A percentile compares a stretch with the other conserved stretches of the same genome.
Evolutionary conservation across 2,797 vertebrate genomes (phyloP).

Genomic region (Falco columbarius): DNA sequence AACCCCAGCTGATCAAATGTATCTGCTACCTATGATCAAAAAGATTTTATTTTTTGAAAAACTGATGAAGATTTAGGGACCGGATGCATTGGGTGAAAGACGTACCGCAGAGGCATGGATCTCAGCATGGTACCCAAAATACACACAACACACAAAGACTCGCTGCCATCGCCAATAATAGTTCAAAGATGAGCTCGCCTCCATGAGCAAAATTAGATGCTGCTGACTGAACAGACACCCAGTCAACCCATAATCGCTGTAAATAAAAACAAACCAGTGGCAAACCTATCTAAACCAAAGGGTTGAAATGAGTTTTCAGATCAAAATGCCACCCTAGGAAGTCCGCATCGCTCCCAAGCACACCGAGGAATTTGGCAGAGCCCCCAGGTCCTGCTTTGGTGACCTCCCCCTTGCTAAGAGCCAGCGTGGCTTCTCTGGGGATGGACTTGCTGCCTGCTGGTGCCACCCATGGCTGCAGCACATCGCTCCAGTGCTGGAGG

Average conservation of each 20-base stretch:
- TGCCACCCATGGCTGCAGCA: background rate
- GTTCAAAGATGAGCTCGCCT: background rate
- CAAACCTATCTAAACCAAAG: background rate
- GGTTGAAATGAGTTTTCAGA: background rate
- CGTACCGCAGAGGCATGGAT: background rate
- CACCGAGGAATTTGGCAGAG: background rate
- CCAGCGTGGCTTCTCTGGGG: accelerated
- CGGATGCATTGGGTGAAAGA: accelerated
- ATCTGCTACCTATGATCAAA: constrained; percentile 41
- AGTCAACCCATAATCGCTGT: background rate
- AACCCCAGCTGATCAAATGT: constrained; percentile 20
- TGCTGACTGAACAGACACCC: background rate
- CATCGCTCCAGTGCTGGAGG: background rate
- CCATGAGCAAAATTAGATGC: background rate
- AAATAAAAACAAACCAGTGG: background rate
- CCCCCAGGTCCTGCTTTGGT: background rate
- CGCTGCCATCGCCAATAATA: background rate
- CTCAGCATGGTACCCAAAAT: constrained; percentile 25
- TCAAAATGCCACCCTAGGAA: background rate
- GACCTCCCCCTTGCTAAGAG: background rate
- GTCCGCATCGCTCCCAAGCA: accelerated
- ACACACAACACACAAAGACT: background rate
- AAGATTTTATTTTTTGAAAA: background rate
- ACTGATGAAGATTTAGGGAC: background rate
- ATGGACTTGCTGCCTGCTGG: accelerated